Evolutionary conservation across 2,888 invertebrate species (phyloP), one percentile per base, ranked within the genome.

Genomic region (Harpalus rubripes): DNA sequence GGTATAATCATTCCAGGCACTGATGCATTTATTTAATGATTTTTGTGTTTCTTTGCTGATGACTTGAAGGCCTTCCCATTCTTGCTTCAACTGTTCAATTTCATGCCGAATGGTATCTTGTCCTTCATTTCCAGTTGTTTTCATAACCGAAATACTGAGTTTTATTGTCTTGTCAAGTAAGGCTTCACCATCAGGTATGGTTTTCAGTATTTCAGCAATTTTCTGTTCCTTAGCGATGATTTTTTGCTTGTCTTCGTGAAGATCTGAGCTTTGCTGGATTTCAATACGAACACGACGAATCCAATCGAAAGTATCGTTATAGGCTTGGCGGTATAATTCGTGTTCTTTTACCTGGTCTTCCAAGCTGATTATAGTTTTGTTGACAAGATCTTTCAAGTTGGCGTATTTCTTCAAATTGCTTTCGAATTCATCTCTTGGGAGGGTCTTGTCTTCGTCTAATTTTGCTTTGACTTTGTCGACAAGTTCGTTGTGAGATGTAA

Each of bases 341-440:
- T 98, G 98, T 76, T 96, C 95, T 86, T 94, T 94, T 0, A 98
- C 97, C 91, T 96, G 96, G 85, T 95, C 94, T 89, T 98, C 97
- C 63, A 97, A 91, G 89, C 94, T 95, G 92, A 95, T 86, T 26
- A 96, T 95, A 88, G 94, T 94, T 78, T 94, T 94, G 86, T 92
- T 92, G 0, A 96, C 94, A 18, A 93, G 92, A 85, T 94, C 93
- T 87, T 94, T 95, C 12, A 97, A 92, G 52, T 93, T 92, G 32
- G 95, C 95, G 88, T 95, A 97, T 87, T 95, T 95, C 84, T 93
- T 93, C 61, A 97, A 92, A 7, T 95, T 95, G 2, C 93, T 93
- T 68, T 95, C 94, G 87, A 96, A 96, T 80, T 95, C 95, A 85
- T 93, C 93, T 63, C 84, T 85, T 32, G 95, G 94, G 74, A 96